A percentile compares a stretch with the other conserved stretches of the same genome.
phyloP scores from a whole-genome alignment of 2,113 vertebrate species.

The Eubucco bourcierii region DNA sequence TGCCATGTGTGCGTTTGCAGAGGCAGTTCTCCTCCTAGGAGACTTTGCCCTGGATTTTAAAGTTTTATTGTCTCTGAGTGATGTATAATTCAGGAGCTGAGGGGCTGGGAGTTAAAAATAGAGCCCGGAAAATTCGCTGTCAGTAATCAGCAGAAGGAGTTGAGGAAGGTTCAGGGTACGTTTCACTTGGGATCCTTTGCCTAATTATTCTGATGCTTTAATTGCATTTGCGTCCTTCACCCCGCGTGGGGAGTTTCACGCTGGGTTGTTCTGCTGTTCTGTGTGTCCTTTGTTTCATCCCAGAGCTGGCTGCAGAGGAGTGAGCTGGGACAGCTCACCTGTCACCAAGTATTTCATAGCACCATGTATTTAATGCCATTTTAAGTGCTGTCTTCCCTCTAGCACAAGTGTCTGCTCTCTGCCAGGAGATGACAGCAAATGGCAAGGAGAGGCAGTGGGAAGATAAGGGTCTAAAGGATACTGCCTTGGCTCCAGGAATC shows the following conservation, averaged over 20 bases:
- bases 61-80: slow-evolving; percentile 2
- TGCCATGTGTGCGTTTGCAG: background rate
- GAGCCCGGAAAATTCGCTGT: background rate
- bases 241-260: background rate
- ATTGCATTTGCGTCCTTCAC: slow-evolving; percentile 34
- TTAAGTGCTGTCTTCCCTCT: background rate
- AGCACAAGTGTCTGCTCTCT: background rate
- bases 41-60: slow-evolving; percentile 33
- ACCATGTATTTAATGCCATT: background rate
- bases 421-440: background rate
- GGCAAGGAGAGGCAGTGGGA: background rate
- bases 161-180: background rate
- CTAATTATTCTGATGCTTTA: slow-evolving; percentile 29
- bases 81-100: slow-evolving; percentile 5
- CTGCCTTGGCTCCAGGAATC: background rate
- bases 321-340: background rate
- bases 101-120: slow-evolving; percentile 12
- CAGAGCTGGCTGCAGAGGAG: background rate
- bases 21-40: background rate
- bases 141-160: background rate
- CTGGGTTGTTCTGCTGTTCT: background rate
- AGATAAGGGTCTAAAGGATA: background rate
- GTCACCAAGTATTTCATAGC: background rate
- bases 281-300: background rate
- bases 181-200: background rate